Evolutionary conservation across 2,113 vertebrate species (phyloP).

Genomic region (Rhynchomys soricoides): DNA sequence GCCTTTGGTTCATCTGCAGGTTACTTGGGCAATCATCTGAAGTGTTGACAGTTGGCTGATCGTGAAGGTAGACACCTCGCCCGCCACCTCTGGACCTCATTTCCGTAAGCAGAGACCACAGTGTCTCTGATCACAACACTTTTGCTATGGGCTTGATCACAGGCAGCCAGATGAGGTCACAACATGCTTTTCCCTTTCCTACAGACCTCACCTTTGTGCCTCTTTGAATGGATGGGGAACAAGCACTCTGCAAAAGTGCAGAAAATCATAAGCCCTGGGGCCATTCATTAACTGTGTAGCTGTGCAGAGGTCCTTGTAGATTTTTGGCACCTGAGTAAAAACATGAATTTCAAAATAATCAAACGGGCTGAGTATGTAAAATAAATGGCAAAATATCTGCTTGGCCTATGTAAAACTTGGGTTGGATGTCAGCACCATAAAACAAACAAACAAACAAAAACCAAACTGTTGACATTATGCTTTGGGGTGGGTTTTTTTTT

Average conservation of each 20-base stretch:
- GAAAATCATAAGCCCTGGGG: not conserved
- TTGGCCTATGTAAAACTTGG: not conserved
- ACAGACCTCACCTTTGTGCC: rapidly evolving
- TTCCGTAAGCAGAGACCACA: not conserved
- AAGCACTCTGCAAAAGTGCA: not conserved
- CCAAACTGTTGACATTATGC: not conserved
- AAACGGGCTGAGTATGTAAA: not conserved
- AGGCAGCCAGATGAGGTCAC: not conserved
- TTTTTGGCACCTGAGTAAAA: not conserved
- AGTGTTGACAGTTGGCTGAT: not conserved
- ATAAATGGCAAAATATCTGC: not conserved
- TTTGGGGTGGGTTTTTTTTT: too few species aligned
- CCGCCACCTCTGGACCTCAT: too few species aligned
- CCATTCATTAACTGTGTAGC: not conserved
- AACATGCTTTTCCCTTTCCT: rapidly evolving
- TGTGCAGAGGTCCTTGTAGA: not conserved
- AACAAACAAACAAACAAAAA: not conserved
- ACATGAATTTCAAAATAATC: not conserved
- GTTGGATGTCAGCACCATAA: not conserved
- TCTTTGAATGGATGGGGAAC: too few species aligned
- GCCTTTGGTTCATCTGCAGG: not conserved
- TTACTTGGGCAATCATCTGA: not conserved
- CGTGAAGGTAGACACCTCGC: rapidly evolving
- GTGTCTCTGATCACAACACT: not conserved
- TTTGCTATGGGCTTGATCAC: not conserved